Conservation (phyloP, 1,140 invertebrate species). For the Cyclina sinensis region DNA sequence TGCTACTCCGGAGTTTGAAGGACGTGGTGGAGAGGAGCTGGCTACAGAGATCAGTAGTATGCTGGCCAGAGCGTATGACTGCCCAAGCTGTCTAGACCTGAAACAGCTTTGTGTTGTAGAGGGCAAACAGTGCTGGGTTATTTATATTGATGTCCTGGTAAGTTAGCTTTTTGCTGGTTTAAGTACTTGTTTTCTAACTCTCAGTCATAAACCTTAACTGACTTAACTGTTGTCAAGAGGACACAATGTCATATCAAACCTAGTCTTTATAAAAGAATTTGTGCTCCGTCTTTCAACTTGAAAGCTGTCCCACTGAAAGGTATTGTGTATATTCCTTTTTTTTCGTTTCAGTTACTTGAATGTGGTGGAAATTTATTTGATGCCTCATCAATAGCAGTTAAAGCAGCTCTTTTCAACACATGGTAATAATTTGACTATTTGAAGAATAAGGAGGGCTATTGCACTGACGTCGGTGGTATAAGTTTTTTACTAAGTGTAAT, state of each 20-base stretch:
- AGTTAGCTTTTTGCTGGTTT: no score
- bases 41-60: conserved; percentile 94
- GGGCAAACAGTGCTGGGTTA: conserved; percentile 96
- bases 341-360: conserved; percentile 93
- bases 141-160: conserved; percentile 97
- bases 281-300: no score
- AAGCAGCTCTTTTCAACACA: conserved; percentile 95
- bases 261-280: no score
- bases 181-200: no score
- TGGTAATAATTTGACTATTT: conserved; percentile 84
- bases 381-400: conserved; percentile 94
- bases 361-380: conserved; percentile 96
- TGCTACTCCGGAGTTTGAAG: conserved; percentile 98
- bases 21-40: conserved; percentile 96
- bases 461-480: no score
- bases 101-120: conserved; percentile 93
- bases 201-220: no score
- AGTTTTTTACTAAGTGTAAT: no score
- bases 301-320: not conserved
- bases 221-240: no score
- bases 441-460: no score
- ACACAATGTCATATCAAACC: no score
- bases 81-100: conserved; percentile 92
- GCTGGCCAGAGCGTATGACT: conserved; percentile 93
- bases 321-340: conserved; percentile 19